A percentile compares a stretch with the other conserved stretches of the same genome.
Conservation (phyloP, 2,113 vertebrate genomes). For the Vanacampus margaritifer region DNA sequence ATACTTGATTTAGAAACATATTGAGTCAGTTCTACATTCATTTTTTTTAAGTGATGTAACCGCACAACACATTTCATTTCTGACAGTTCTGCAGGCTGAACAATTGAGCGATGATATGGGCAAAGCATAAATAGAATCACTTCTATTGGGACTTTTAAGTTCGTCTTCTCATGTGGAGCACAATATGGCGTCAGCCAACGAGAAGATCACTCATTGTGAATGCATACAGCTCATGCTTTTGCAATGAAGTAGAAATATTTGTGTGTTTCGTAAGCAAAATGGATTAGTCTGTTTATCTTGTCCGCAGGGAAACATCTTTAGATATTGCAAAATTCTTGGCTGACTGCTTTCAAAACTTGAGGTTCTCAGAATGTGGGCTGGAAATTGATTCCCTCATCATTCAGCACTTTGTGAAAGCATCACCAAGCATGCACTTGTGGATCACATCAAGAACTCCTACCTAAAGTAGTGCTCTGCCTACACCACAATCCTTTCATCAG, state of each 20-base stretch:
- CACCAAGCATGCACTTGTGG: not conserved
- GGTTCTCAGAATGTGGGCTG: constrained; percentile 30
- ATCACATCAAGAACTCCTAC: constrained; percentile 14
- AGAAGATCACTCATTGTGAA: constrained; percentile 39
- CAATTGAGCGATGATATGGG: not conserved
- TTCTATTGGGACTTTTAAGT: constrained; percentile 27
- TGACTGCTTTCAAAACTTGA: not conserved
- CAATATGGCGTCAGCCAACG: constrained; percentile 29
- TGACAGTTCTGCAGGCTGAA: not conserved
- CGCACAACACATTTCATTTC: not conserved
- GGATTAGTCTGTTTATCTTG: constrained; percentile 47
- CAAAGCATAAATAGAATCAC: not conserved
- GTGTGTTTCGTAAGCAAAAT: constrained; percentile 40
- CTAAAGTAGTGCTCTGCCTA: not conserved
- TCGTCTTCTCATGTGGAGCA: constrained; percentile 25
- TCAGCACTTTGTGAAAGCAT: not conserved
- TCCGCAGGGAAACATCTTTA: constrained; percentile 35
- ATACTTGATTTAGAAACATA: not conserved
- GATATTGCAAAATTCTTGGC: too few species aligned
- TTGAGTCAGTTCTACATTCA: not conserved
- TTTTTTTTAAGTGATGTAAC: not conserved
- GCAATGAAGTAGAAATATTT: constrained; percentile 45
- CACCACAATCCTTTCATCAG: not conserved
- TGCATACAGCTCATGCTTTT: constrained; percentile 43
- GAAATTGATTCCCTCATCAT: constrained; percentile 33